Evolutionary conservation across 2,888 invertebrate species (phyloP).

Genomic region (Conchocele bisecta): DNA sequence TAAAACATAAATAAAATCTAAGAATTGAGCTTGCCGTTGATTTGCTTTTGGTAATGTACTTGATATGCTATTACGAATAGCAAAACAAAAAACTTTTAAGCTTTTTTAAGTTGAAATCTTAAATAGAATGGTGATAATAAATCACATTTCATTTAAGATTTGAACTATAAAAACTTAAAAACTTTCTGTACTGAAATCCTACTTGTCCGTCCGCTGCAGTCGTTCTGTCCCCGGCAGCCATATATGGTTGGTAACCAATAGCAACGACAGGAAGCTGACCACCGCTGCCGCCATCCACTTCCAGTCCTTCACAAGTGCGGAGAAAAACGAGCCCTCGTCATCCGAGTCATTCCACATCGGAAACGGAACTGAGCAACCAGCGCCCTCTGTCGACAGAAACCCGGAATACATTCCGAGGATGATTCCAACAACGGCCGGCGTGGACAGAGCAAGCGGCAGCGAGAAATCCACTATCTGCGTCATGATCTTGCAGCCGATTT

Average conservation of each 20-base stretch:
- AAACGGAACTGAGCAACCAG: constrained; percentile 85
- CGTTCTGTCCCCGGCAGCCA: constrained; percentile 70
- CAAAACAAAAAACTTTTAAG: too few relatives aligned
- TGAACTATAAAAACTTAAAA: not conserved
- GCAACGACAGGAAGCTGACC: constrained; percentile 59
- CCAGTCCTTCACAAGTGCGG: not conserved
- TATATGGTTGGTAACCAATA: constrained; percentile 69
- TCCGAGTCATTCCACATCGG: constrained; percentile 94
- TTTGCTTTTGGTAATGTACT: too few relatives aligned
- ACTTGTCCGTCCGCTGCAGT: constrained; percentile 70
- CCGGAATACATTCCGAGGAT: constrained; percentile 63
- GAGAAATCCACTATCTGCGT: constrained; percentile 68
- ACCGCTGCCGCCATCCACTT: constrained; percentile 55
- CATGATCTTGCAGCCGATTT: constrained; percentile 70
- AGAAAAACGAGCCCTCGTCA: constrained; percentile 83
- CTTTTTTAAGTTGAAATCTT: too few relatives aligned
- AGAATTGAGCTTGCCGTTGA: too few relatives aligned
- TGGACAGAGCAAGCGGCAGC: constrained; percentile 63
- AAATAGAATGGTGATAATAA: too few relatives aligned
- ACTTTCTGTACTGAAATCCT: constrained; percentile 18
- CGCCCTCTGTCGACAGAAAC: constrained; percentile 85
- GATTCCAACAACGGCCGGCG: constrained; percentile 62
- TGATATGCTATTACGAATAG: not conserved
- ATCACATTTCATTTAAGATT: too few relatives aligned
- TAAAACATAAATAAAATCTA: too few relatives aligned